Evolutionary conservation across 2,113 vertebrate genomes (phyloP).

Genomic region (Penelope pileata): DNA sequence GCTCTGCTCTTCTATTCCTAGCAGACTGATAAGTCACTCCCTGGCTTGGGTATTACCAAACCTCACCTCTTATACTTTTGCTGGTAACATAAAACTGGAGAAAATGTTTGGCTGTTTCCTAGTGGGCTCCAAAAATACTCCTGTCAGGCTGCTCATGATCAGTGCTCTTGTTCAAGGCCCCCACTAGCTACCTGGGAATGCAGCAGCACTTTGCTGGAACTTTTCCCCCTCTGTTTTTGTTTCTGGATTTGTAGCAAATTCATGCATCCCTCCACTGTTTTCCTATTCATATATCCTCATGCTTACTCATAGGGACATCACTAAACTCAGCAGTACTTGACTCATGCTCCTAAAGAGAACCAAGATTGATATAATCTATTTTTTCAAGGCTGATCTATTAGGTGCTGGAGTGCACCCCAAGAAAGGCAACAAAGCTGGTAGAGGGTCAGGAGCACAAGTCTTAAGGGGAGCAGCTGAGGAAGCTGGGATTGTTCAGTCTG

Average conservation of each 20-base stretch:
- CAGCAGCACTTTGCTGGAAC: not conserved
- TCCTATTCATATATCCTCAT: not conserved
- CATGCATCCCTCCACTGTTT: not conserved
- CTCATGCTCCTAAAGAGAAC: not conserved
- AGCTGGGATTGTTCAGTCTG: too few species aligned
- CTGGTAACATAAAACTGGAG: not conserved
- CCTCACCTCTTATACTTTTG: not conserved
- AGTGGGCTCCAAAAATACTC: not conserved
- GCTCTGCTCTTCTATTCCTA: not conserved
- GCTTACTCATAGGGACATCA: not conserved
- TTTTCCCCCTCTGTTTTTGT: not conserved
- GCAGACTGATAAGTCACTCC: not conserved
- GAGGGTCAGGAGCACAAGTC: too few species aligned
- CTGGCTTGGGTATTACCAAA: not conserved
- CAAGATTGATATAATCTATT: not conserved
- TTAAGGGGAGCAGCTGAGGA: too few species aligned
- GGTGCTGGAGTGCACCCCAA: too few species aligned
- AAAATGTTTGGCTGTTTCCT: not conserved
- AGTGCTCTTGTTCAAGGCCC: not conserved
- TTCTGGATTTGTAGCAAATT: not conserved
- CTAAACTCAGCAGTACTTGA: not conserved
- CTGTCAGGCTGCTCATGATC: not conserved
- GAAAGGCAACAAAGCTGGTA: too few species aligned
- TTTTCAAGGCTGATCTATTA: not conserved
- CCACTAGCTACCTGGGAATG: not conserved